Conservation (phyloP, 2,797 vertebrate genomes). For the Parauchenoglanis punctatus region DNA sequence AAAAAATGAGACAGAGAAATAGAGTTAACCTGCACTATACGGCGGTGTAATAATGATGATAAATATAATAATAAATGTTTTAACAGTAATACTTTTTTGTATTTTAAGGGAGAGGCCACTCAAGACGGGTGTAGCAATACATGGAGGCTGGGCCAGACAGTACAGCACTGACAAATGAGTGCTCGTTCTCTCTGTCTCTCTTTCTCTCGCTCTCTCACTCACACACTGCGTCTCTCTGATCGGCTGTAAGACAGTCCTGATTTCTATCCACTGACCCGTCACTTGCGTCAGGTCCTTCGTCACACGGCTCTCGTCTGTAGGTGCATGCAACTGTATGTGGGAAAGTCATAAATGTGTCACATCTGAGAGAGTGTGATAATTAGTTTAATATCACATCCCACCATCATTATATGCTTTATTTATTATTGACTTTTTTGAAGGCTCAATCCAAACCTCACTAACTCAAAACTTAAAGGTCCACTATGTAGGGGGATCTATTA, state of each 20-base stretch:
- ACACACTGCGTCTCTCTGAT: background rate
- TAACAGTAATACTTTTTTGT: constrained; percentile 58
- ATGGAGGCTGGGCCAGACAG: constrained; percentile 65
- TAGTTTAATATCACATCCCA: background rate
- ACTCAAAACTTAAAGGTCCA: background rate
- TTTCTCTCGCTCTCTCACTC: constrained; percentile 46
- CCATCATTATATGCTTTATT: background rate
- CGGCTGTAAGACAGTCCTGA: background rate
- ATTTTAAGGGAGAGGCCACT: constrained; percentile 70
- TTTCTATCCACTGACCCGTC: background rate
- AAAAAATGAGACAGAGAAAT: constrained; percentile 61
- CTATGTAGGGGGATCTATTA: no score
- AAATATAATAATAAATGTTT: constrained; percentile 66
- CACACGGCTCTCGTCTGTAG: background rate
- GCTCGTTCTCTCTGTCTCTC: constrained; percentile 63
- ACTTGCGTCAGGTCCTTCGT: background rate
- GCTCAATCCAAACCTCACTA: background rate
- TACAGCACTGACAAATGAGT: constrained; percentile 28
- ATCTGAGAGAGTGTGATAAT: background rate
- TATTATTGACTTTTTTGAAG: background rate
- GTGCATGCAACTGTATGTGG: background rate
- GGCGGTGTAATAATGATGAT: constrained; percentile 76
- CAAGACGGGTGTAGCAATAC: constrained; percentile 66
- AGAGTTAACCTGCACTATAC: constrained; percentile 80
- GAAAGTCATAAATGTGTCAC: background rate